phyloP scores from a whole-genome alignment of 23 tunicate genomes.

The Styela clava region DNA sequence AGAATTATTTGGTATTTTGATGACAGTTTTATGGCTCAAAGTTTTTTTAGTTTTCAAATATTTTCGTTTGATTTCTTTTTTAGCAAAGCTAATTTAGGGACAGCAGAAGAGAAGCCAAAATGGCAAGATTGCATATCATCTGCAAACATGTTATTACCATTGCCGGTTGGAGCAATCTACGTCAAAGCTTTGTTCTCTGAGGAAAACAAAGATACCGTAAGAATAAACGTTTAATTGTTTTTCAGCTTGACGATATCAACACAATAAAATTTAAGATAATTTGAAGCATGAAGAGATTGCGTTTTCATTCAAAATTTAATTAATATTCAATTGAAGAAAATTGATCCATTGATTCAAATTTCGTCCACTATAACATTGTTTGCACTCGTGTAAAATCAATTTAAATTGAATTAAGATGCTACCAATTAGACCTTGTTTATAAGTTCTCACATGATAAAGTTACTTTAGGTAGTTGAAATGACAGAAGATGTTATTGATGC shows the following conservation, averaged over 20 bases:
- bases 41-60: background rate
- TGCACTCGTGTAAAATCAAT: too few relatives aligned
- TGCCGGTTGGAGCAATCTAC: background rate
- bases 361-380: background rate
- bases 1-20: too few relatives aligned
- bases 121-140: background rate
- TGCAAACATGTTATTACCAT: background rate
- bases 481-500: background rate
- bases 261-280: too few relatives aligned
- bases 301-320: too few relatives aligned
- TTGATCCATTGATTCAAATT: background rate
- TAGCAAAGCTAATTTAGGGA: background rate
- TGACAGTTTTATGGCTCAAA: background rate
- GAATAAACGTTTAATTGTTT: too few relatives aligned
- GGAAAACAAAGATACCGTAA: background rate
- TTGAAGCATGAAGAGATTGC: too few relatives aligned
- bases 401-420: too few relatives aligned
- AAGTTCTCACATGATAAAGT: too few relatives aligned
- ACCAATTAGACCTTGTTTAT: too few relatives aligned
- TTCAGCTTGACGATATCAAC: too few relatives aligned
- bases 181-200: background rate
- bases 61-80: background rate
- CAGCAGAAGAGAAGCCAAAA: background rate
- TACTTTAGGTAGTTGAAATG: background rate
- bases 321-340: background rate